A percentile compares a stretch with the other conserved stretches of the same genome.
Evolutionary conservation across 2,113 vertebrate species (phyloP).

Genomic region (Chlorodrepanis virens): DNA sequence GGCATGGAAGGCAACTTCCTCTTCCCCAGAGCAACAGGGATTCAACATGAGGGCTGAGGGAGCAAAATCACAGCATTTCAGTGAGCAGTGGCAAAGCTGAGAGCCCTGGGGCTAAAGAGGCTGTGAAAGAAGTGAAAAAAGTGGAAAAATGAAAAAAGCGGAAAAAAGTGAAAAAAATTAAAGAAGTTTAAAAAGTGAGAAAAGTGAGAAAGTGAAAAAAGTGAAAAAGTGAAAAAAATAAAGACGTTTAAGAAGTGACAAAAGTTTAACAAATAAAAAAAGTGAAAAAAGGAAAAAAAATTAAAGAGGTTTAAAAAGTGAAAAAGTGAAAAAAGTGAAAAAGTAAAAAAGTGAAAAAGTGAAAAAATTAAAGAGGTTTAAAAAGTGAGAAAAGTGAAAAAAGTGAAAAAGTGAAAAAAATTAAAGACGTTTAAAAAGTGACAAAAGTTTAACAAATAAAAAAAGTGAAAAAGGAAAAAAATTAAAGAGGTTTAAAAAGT

Average conservation of each 20-base stretch:
- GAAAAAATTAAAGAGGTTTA: no score
- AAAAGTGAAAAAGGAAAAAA: neutral
- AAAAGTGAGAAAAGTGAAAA: neutral
- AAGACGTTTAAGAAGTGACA: no score
- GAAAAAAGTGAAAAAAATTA: neutral
- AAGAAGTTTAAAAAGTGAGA: neutral
- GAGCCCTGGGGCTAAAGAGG: neutral
- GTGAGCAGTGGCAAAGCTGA: neutral
- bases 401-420: neutral
- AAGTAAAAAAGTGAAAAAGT: neutral
- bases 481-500: neutral
- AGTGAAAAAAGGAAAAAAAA: neutral
- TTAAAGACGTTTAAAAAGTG: no score
- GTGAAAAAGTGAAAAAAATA: neutral
- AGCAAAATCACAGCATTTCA: neutral
- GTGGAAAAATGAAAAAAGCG: no score
- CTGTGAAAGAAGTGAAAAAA: neutral
- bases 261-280: neutral
- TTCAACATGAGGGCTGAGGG: neutral
- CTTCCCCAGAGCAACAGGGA: neutral
- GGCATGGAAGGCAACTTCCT: neutral
- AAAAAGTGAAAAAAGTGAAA: neutral
- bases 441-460: no score
- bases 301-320: no score
- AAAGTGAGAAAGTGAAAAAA: neutral